Evolutionary conservation across 2,113 vertebrate species (phyloP).

Genomic region (Leucopternis melanops): DNA sequence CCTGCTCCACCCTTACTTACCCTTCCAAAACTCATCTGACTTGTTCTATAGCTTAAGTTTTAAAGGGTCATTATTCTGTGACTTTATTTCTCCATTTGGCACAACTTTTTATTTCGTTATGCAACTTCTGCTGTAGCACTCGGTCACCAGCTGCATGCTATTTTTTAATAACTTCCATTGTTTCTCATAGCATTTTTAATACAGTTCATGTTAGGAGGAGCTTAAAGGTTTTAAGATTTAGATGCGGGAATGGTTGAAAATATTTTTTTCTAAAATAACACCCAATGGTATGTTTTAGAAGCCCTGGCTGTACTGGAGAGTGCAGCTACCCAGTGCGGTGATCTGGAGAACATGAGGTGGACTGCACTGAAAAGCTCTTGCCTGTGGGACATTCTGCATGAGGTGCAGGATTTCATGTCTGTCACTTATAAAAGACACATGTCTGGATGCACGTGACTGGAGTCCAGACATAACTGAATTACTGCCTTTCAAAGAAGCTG

Average conservation of each 20-base stretch:
- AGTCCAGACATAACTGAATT: not conserved
- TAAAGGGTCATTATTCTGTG: not conserved
- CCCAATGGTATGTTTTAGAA: not conserved
- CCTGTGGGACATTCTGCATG: not conserved
- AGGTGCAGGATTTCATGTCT: not conserved
- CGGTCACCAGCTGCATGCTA: not conserved
- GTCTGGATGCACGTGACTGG: not conserved
- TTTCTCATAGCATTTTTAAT: not conserved
- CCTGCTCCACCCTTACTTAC: slow-evolving; percentile 5
- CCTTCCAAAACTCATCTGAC: slow-evolving; percentile 16
- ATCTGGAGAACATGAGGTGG: not conserved
- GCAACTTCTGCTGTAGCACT: not conserved
- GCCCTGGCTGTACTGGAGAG: not conserved
- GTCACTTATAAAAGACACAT: not conserved
- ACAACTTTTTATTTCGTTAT: not conserved
- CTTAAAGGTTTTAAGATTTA: not conserved
- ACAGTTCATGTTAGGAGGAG: not conserved
- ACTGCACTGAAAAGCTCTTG: not conserved
- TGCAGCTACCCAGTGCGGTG: not conserved
- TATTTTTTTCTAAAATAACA: not conserved
- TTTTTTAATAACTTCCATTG: not conserved
- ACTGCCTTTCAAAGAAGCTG: not conserved
- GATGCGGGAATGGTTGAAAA: not conserved
- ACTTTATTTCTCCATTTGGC: not conserved
- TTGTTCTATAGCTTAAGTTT: slow-evolving; percentile 9